Base-by-base conservation (phyloP, 2,797 vertebrate species). In the Chrysolophus pictus region DNA sequence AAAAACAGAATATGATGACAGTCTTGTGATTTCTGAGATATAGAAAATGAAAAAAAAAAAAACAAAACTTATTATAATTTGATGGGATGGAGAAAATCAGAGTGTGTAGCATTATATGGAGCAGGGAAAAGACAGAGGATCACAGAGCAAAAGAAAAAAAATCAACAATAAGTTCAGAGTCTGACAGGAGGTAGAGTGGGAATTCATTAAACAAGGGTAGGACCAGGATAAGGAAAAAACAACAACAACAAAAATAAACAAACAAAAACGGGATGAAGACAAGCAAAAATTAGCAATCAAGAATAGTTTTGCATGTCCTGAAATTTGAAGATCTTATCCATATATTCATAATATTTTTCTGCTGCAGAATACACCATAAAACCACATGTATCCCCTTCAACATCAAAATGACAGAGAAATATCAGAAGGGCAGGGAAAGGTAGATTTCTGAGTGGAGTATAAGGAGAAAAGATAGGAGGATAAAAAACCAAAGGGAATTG, bases 41-140 rank as follows among this genome's bases (percentile, higher is more conserved):
- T 2, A 71, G 65, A 31, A 90, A 37, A 6, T 49, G 24, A 28
- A 51, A 62, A 1, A 17, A 33, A 3, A 46, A 47, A 46, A 0
- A 37, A 37, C 37, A 37, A 16, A 33, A 3, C 46, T 6, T 8
- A 31, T 47, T 39, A n/a, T 33, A 68, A 39, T 37, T 53, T 65
- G 28, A 5, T 8, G 4, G 14, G n/a, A 55, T 0, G 60, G 11
- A n/a, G 5, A 9, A 53, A 56, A 44, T 28, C 24, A 73, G 19
- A 6, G 1, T 2, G 23, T 5, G 31, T 23, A 59, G 1, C 4
- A 18, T 39, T 86, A 2, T 19, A 4, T 58, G 41, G 22, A 29
- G 17, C 5, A 69, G 28, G 9, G 80, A 77, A 19, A 42, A 65
- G 5, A 47, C 1, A 51, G 14, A 55, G 41, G 4, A 7, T 19